These are phyloP conservation scores for Eurosta solidaginis DNA, from an alignment of 1,140 invertebrate genomes.

Conservation along the genomic window DNA sequence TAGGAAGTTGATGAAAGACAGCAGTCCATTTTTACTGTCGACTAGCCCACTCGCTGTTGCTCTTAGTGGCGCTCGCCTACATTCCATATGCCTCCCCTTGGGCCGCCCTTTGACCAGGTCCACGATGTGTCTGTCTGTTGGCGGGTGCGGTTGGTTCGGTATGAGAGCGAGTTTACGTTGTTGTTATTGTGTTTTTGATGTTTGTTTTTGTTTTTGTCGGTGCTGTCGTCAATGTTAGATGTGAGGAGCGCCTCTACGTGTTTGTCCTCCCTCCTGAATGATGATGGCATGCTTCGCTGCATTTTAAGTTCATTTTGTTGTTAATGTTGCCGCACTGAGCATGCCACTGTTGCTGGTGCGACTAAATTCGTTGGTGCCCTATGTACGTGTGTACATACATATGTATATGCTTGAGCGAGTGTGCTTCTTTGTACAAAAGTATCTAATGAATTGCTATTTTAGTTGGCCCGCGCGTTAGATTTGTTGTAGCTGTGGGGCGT, in stretches of 20 bases:
- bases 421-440: not conserved
- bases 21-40: not conserved
- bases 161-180: too few relatives aligned
- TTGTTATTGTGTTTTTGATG: not conserved
- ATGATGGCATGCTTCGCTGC: constrained; percentile 50
- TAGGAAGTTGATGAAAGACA: constrained; percentile 6
- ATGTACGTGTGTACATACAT: not conserved
- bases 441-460: constrained; percentile 2
- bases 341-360: not conserved
- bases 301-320: constrained; percentile 56
- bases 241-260: constrained; percentile 20
- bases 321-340: constrained; percentile 43
- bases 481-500: constrained; percentile 26
- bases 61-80: too few relatives aligned
- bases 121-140: not conserved
- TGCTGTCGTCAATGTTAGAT: not conserved
- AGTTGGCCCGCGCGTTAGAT: not conserved
- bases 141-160: too few relatives aligned
- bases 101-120: not conserved
- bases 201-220: not conserved
- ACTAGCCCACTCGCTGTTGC: not conserved
- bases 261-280: not conserved
- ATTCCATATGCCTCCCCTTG: not conserved
- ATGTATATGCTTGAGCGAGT: not conserved
- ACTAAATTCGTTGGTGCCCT: not conserved